These are phyloP conservation scores for Chymomyza costata DNA, from an alignment of 1,140 invertebrate species.

Conservation along the genomic window DNA sequence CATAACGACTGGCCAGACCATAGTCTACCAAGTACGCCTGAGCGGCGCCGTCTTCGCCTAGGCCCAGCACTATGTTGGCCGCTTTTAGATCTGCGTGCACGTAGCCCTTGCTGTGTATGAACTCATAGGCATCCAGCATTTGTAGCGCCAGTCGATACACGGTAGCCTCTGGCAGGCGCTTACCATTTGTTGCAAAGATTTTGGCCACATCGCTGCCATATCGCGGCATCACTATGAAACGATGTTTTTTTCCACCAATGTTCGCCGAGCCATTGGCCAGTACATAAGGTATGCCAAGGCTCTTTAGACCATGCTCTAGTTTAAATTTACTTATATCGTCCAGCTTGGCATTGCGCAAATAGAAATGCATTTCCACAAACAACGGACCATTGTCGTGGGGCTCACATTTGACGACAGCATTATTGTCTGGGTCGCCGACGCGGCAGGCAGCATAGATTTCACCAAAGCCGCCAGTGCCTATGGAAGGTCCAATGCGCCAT, in stretches of 20 bases:
- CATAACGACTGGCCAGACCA: constrained; percentile 88
- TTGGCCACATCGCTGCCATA: constrained; percentile 92
- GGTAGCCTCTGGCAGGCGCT: constrained; percentile 84
- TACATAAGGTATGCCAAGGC: constrained; percentile 89
- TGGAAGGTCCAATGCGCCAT: constrained; percentile 89
- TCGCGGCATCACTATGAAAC: constrained; percentile 92
- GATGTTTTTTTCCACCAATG: constrained; percentile 83
- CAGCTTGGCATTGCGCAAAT: constrained; percentile 87
- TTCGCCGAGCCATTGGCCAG: constrained; percentile 88
- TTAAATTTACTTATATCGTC: constrained; percentile 87
- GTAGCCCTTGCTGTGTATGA: constrained; percentile 88
- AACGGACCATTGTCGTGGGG: constrained; percentile 93
- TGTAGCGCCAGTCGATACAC: constrained; percentile 88
- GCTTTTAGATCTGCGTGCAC: constrained; percentile 95
- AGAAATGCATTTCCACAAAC: constrained; percentile 96
- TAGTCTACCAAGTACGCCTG: constrained; percentile 94
- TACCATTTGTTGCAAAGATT: constrained; percentile 82
- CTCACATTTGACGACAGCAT: constrained; percentile 84
- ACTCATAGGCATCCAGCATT: constrained; percentile 89
- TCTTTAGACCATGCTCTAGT: constrained; percentile 81
- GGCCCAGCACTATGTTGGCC: constrained; percentile 87
- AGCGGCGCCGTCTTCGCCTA: constrained; percentile 79
- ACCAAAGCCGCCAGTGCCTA: constrained; percentile 92
- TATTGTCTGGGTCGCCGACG: constrained; percentile 77
- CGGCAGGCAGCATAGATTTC: constrained; percentile 88